Percentiles rank a stretch among this genome's conserved stretches.
phyloP scores from a whole-genome alignment of 2,797 vertebrate genomes.

The Myotis findleyi region DNA sequence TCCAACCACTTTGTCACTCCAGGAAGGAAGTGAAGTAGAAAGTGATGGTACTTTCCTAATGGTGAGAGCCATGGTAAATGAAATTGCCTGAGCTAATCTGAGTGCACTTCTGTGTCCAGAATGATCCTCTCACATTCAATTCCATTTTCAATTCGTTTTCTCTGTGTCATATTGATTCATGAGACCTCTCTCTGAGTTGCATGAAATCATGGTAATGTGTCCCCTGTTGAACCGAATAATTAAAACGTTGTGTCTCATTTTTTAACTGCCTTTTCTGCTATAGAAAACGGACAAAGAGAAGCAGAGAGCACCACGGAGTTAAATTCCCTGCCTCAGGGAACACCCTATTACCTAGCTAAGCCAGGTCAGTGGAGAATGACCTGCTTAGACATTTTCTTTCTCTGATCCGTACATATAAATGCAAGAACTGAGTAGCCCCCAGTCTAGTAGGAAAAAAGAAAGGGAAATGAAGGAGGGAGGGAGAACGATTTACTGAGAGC shows the following conservation, averaged over 20 bases:
- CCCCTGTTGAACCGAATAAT: neutral
- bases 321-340: neutral
- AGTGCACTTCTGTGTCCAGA: neutral
- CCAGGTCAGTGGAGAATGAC: neutral
- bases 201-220: neutral
- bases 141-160: conserved; percentile 41
- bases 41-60: neutral
- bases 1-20: neutral
- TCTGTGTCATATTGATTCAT: conserved; percentile 18
- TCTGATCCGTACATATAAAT: neutral
- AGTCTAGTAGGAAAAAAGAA: neutral
- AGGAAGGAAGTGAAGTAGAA: neutral
- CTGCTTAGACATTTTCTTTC: neutral
- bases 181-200: conserved; percentile 7
- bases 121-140: conserved; percentile 4
- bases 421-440: neutral
- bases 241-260: neutral
- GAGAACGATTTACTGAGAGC: neutral
- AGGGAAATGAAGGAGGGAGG: neutral
- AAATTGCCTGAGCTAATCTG: neutral
- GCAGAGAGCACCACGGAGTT: neutral
- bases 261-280: neutral
- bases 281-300: neutral
- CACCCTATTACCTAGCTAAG: neutral
- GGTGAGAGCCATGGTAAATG: neutral